These are phyloP conservation scores for Conus canariensis DNA, from an alignment of 2,888 invertebrate genomes.

Conservation along the genomic window DNA sequence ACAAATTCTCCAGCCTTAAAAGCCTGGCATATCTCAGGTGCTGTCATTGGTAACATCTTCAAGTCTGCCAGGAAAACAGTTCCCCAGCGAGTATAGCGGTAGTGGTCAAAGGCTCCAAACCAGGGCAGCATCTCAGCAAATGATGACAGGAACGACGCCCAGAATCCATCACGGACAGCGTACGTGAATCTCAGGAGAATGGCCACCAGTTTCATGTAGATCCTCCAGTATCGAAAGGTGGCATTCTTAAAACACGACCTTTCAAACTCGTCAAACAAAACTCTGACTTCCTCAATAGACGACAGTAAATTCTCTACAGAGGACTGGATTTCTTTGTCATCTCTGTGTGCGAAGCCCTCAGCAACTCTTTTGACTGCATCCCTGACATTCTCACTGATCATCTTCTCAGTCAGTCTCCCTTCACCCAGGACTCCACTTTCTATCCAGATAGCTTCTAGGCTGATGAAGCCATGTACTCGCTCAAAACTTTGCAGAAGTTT, in stretches of 20 bases:
- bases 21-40: background rate
- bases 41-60: background rate
- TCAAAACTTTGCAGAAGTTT: background rate
- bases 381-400: too few relatives aligned
- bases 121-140: background rate
- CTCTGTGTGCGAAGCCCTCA: too few relatives aligned
- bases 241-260: background rate
- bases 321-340: too few relatives aligned
- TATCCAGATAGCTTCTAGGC: background rate
- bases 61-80: background rate
- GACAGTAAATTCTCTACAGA: background rate
- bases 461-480: background rate
- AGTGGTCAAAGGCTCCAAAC: background rate
- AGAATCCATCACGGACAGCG: background rate
- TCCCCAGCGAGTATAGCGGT: background rate
- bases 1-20: background rate
- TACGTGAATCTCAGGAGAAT: background rate
- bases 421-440: background rate
- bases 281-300: background rate
- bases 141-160: background rate
- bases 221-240: background rate
- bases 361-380: too few relatives aligned
- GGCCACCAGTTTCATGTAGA: background rate
- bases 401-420: too few relatives aligned
- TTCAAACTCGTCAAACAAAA: background rate